phyloP scores from a whole-genome alignment of 2,888 invertebrate genomes.

The Scaptomyza tumidula region DNA sequence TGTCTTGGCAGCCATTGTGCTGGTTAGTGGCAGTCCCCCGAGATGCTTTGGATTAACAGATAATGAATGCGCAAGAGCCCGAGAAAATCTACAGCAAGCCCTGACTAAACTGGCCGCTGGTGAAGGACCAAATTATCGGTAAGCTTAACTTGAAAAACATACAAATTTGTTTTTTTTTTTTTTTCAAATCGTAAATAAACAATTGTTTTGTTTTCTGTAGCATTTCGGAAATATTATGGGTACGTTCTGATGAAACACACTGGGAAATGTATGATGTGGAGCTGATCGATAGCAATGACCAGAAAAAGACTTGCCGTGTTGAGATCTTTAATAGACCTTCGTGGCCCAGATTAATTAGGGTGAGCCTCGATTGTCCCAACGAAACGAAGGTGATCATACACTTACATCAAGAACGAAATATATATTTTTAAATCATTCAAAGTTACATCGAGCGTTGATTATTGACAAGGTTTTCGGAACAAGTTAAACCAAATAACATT shows the following conservation, averaged over 20 bases:
- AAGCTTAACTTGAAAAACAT: neutral
- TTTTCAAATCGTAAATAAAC: neutral
- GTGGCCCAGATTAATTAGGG: slow-evolving; percentile 52
- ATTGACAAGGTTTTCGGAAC: no score
- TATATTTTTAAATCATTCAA: no score
- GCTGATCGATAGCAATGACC: slow-evolving; percentile 42
- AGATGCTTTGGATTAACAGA: slow-evolving; percentile 13
- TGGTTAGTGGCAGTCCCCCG: slow-evolving; percentile 27
- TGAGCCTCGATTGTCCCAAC: slow-evolving; percentile 59
- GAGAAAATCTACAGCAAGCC: slow-evolving; percentile 14
- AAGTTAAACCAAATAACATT: no score
- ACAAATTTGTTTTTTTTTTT: no score
- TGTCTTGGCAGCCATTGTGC: slow-evolving; percentile 21
- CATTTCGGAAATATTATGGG: no score
- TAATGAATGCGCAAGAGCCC: no score
- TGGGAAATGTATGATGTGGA: slow-evolving; percentile 30
- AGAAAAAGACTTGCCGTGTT: slow-evolving; percentile 53
- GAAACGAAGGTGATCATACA: slow-evolving; percentile 41
- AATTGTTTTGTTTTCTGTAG: neutral
- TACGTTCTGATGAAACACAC: no score
- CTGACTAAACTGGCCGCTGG: slow-evolving; percentile 52
- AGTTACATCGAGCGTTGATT: no score
- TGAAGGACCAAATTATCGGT: slow-evolving; percentile 60
- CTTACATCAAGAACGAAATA: slow-evolving; percentile 18
- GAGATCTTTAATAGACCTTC: slow-evolving; percentile 62